These are phyloP conservation scores for Aplocera efformata DNA, from an alignment of 2,888 invertebrate genomes.

Conservation along the genomic window DNA sequence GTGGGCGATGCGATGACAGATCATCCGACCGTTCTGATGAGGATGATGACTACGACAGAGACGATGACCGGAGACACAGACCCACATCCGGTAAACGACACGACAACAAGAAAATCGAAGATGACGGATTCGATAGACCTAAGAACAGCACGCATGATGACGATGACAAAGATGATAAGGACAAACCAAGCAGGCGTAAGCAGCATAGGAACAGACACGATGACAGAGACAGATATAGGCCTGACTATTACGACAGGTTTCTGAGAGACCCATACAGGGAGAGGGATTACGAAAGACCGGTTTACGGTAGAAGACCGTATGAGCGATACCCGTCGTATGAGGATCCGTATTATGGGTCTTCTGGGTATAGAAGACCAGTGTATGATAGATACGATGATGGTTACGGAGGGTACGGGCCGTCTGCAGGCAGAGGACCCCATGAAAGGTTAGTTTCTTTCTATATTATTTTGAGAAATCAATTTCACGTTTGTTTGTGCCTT, in stretches of 20 bases:
- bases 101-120: conserved; percentile 51
- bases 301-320: conserved; percentile 58
- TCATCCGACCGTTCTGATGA: conserved; percentile 36
- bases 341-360: conserved; percentile 39
- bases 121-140: conserved; percentile 47
- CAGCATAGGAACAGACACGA: conserved; percentile 51
- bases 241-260: conserved; percentile 68
- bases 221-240: conserved; percentile 65
- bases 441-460: conserved; percentile 55
- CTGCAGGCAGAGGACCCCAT: conserved; percentile 66
- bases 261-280: conserved; percentile 63
- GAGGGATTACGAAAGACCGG: conserved; percentile 48
- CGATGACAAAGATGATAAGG: conserved; percentile 57
- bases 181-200: conserved; percentile 40
- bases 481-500: no score
- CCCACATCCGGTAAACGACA: conserved; percentile 60
- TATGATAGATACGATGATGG: conserved; percentile 62
- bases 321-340: conserved; percentile 50
- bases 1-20: conserved; percentile 55
- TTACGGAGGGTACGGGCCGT: conserved; percentile 58
- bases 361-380: conserved; percentile 53
- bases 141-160: conserved; percentile 58
- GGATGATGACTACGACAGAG: conserved; percentile 51
- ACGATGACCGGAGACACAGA: conserved; percentile 51
- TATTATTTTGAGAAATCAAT: no score